These are phyloP conservation scores for Campoletis sonorensis DNA, from an alignment of 1,140 invertebrate genomes.

Conservation along the genomic window DNA sequence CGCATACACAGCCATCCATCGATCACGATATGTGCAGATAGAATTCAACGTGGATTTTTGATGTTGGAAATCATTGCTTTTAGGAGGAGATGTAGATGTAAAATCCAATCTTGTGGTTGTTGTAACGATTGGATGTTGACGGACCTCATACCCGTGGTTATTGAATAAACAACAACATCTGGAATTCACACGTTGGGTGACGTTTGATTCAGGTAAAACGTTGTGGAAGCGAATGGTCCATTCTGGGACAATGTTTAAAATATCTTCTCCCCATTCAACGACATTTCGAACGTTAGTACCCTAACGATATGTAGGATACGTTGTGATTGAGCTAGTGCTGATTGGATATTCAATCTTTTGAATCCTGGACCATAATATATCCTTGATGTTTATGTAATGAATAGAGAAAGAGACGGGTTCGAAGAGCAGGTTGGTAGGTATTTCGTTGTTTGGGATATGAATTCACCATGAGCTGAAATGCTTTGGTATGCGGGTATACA, in stretches of 20 bases:
- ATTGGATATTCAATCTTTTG: too few species aligned
- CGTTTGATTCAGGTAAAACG: too few species aligned
- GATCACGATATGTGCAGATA: not conserved
- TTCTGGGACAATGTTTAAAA: too few species aligned
- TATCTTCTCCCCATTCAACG: too few species aligned
- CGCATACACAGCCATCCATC: conserved; percentile 22
- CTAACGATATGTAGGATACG: too few species aligned
- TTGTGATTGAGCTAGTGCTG: too few species aligned
- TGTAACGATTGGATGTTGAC: not conserved
- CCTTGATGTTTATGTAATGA: not conserved
- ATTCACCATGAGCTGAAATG: not conserved
- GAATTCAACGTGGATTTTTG: not conserved
- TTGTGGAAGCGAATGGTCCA: too few species aligned
- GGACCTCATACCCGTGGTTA: not conserved
- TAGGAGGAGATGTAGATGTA: not conserved
- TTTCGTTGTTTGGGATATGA: not conserved
- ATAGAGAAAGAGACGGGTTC: not conserved
- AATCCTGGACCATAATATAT: too few species aligned
- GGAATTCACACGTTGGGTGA: too few species aligned
- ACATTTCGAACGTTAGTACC: too few species aligned
- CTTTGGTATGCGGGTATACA: not conserved
- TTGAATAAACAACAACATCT: not conserved
- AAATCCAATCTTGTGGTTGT: not conserved
- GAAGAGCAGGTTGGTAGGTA: not conserved
- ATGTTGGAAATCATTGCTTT: not conserved